phyloP scores from a whole-genome alignment of 1,140 invertebrate genomes.

The Drosophila murphyi region DNA sequence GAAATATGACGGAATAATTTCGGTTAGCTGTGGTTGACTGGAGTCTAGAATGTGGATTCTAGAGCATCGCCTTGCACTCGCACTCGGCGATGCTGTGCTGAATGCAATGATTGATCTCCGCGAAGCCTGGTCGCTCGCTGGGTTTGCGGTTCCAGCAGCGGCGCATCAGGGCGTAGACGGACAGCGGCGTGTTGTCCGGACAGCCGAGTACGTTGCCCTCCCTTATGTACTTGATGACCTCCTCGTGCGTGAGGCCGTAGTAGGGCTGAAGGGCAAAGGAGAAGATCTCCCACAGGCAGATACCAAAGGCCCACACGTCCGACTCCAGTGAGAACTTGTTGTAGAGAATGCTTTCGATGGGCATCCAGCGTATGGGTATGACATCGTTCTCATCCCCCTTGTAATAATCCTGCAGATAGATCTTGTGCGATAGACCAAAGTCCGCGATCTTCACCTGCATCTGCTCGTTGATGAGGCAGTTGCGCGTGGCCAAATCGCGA shows the following conservation, averaged over 20 bases:
- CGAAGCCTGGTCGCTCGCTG: constrained; percentile 92
- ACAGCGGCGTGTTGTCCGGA: constrained; percentile 95
- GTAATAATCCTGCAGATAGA: constrained; percentile 96
- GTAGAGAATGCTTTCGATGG: constrained; percentile 96
- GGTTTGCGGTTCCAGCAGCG: constrained; percentile 96
- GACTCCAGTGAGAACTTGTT: constrained; percentile 97
- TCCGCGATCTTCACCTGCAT: constrained; percentile 99
- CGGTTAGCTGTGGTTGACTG: constrained; percentile 16
- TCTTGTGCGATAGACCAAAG: constrained; percentile 96
- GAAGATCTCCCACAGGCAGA: constrained; percentile 97
- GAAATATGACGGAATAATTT: constrained; percentile 54
- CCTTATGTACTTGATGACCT: constrained; percentile 96
- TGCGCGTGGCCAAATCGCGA: constrained; percentile 96
- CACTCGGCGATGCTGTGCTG: constrained; percentile 81
- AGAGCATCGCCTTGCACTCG: constrained; percentile 80
- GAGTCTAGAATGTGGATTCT: constrained; percentile 7
- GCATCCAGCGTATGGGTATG: constrained; percentile 98
- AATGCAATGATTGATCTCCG: constrained; percentile 82
- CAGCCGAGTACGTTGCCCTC: constrained; percentile 94
- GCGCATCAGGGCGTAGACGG: constrained; percentile 97
- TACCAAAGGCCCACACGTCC: constrained; percentile 97
- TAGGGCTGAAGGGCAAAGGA: constrained; percentile 97
- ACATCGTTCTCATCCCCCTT: constrained; percentile 97
- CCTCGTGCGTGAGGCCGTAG: constrained; percentile 97
- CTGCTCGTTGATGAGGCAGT: constrained; percentile 96